Conservation (phyloP, 1,140 invertebrate genomes). For the Aphidius gifuensis region DNA sequence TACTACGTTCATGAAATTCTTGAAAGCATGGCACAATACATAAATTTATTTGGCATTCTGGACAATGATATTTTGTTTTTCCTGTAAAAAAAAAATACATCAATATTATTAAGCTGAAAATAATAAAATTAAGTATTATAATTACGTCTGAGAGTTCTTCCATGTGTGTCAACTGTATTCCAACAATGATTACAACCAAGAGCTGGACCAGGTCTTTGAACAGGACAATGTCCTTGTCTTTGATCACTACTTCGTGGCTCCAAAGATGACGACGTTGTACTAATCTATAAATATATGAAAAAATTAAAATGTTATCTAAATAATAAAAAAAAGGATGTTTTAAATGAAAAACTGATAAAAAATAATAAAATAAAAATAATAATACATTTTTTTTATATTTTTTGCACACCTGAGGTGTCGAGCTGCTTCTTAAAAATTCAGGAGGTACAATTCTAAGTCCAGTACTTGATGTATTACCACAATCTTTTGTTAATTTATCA, state of each 20-base stretch:
- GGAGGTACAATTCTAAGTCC: slow-evolving; percentile 36
- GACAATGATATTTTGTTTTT: slow-evolving; percentile 83
- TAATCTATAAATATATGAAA: neutral
- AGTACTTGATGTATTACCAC: slow-evolving; percentile 20
- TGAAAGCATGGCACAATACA: slow-evolving; percentile 85
- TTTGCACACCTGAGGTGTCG: slow-evolving; percentile 56
- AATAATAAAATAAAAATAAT: neutral
- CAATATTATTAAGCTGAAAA: too few species aligned
- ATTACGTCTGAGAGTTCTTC: slow-evolving; percentile 71
- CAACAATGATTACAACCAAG: slow-evolving; percentile 83
- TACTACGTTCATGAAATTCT: slow-evolving; percentile 67
- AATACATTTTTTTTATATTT: neutral
- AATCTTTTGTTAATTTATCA: slow-evolving; percentile 15
- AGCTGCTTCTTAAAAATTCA: slow-evolving; percentile 55
- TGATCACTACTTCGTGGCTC: slow-evolving; percentile 30
- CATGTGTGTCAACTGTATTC: slow-evolving; percentile 80
- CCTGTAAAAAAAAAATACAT: too few species aligned
- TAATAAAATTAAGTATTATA: too few species aligned
- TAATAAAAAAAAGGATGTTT: too few species aligned
- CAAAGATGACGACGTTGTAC: slow-evolving; percentile 1
- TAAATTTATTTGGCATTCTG: slow-evolving; percentile 80
- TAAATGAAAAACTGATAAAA: slow-evolving; percentile 9
- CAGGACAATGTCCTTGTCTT: slow-evolving; percentile 69
- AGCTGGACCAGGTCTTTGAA: slow-evolving; percentile 73
- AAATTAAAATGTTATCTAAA: neutral